Evolutionary conservation across 2,888 invertebrate species (phyloP).

Genomic region (Meiosimyza platycephala): DNA sequence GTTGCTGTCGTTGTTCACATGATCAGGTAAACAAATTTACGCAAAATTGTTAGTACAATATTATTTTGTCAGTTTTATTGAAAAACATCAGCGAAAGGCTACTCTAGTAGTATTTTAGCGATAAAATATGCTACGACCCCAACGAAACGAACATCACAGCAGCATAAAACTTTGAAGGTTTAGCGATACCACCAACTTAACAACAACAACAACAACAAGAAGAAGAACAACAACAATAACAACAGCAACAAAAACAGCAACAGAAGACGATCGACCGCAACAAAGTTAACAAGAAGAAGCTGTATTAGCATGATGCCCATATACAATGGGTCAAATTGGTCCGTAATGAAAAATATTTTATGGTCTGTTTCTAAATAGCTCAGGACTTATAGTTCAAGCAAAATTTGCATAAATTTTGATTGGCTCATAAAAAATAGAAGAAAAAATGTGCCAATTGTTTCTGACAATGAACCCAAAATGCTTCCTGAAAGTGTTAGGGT

Average conservation of each 20-base stretch:
- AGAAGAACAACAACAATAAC: constrained; percentile 17
- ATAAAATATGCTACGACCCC: constrained; percentile 54
- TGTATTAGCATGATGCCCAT: constrained; percentile 12
- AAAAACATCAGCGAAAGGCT: constrained; percentile 59
- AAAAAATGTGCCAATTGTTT: too few species aligned
- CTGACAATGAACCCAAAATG: too few species aligned
- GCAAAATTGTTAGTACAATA: constrained; percentile 48
- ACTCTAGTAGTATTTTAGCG: constrained; percentile 63
- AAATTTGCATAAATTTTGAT: too few species aligned
- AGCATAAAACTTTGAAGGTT: constrained; percentile 22
- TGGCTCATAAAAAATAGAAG: too few species aligned
- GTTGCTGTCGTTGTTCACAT: constrained; percentile 22
- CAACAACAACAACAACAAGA: constrained; percentile 25
- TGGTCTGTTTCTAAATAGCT: too few species aligned
- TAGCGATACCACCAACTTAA: constrained; percentile 32
- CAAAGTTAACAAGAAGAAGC: constrained; percentile 12
- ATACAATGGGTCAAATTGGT: too few species aligned
- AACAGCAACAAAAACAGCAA: constrained; percentile 20
- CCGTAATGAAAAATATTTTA: too few species aligned
- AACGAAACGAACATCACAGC: constrained; percentile 5
- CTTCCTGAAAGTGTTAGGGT: too few species aligned
- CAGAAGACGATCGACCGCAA: constrained; percentile 4
- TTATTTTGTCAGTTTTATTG: constrained; percentile 64
- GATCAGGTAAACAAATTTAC: constrained; percentile 40
- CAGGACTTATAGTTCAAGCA: too few species aligned